A percentile compares a stretch with the other conserved stretches of the same genome.
Evolutionary conservation across 1,140 invertebrate species (phyloP).

Genomic region (Gonatopus flavifemur): DNA sequence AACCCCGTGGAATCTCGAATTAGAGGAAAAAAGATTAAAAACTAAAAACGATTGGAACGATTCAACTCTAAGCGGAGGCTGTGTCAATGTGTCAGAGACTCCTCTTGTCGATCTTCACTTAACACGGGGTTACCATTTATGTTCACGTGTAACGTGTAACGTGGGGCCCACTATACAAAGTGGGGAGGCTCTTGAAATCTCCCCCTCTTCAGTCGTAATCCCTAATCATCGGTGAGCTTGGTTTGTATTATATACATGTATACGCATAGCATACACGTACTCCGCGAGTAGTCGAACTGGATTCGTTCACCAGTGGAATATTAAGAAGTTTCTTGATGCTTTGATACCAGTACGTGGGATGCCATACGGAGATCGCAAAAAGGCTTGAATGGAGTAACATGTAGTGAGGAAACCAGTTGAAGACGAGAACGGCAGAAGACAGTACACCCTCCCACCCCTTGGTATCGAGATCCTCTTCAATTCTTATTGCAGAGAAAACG

Average conservation of each 20-base stretch:
- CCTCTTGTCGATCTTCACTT: slow-evolving; percentile 11
- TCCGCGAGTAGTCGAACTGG: slow-evolving; percentile 17
- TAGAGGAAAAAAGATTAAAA: background rate
- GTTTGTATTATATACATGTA: too few relatives aligned
- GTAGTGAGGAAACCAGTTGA: slow-evolving; percentile 13
- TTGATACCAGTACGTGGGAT: slow-evolving; percentile 15
- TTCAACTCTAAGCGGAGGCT: slow-evolving; percentile 17
- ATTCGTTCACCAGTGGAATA: slow-evolving; percentile 31
- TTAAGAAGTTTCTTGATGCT: slow-evolving; percentile 38
- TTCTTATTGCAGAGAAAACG: too few relatives aligned
- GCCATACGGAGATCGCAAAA: slow-evolving; percentile 27
- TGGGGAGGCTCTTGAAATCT: slow-evolving; percentile 16
- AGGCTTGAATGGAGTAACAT: slow-evolving; percentile 38
- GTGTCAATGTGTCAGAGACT: slow-evolving; percentile 40
- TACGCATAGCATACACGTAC: too few relatives aligned
- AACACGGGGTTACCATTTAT: slow-evolving; percentile 37
- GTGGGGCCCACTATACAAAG: background rate
- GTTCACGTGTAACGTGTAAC: slow-evolving; percentile 29
- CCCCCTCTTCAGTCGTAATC: too few relatives aligned
- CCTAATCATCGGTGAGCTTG: too few relatives aligned
- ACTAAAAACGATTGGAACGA: background rate
- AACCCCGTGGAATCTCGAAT: slow-evolving; percentile 7
- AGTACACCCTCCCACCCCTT: too few relatives aligned
- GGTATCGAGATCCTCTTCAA: too few relatives aligned
- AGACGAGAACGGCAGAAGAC: too few relatives aligned